Evolutionary conservation across 2,797 vertebrate genomes (phyloP), one percentile per base, ranked within the genome.

Genomic region (Triplophysa bombifrons): DNA sequence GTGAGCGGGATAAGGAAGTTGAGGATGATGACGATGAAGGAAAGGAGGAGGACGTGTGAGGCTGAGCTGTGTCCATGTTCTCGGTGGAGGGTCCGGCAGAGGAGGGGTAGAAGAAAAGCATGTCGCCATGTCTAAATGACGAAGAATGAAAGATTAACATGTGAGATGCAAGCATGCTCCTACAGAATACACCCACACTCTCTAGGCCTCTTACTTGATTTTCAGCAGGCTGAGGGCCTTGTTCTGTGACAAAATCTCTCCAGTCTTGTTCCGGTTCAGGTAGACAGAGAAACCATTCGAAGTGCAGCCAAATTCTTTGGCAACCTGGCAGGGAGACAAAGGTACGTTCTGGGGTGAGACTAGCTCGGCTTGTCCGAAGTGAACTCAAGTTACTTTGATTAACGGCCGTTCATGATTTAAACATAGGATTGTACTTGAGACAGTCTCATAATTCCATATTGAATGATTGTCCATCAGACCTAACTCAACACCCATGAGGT

Each of bases 271-370:
- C 85, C 98, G 95, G 89, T 98, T 98, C 91, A 93, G 90, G 90
- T 98, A 99, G 83, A 99, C 89, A 0, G 96, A 96, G 88, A 99
- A 99, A 3, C 96, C 96, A 25, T 98, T 99, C 84, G 96, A 95
- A 83, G 92, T 96, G 91, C 98, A 98, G 11, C 98, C 98, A 91
- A 99, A 99, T 77, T 99, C 98, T 91, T 97, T 96, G 53, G 93
- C 97, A 68, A 99, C 96, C 98, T 99, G 90, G 0, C 11, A 48
- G 61, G 46, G 75, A 38, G 6, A 50, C 9, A 53, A 72, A 68
- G 46, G 1, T 16, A 51, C 22, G 9, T 61, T 65, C 34, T 63
- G 27, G 30, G 60, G 60, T 63, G 14, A 63, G 16, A 34, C 60
- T 16, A 63, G 2, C 7, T 20, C 41, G 41, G 41, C 41, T 41